Evolutionary conservation across 1,140 invertebrate species (phyloP).

Genomic region (Chironomus striatipennis): DNA sequence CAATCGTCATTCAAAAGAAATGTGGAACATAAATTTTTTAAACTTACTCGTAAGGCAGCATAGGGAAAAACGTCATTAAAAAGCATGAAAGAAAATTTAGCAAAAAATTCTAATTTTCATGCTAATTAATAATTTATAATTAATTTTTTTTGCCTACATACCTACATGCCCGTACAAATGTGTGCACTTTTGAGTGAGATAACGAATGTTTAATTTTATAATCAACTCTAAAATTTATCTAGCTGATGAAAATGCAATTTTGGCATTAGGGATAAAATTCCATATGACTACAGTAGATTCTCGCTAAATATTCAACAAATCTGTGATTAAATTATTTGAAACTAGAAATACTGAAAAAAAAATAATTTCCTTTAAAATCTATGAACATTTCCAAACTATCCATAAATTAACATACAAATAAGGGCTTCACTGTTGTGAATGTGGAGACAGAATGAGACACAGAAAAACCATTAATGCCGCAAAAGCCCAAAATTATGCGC

Average conservation of each 20-base stretch:
- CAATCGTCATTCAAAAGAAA: not conserved
- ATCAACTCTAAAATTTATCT: not conserved
- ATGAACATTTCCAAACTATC: not conserved
- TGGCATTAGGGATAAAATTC: too few relatives aligned
- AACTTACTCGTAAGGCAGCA: too few relatives aligned
- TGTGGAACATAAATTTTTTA: not conserved
- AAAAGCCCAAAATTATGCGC: constrained; percentile 12
- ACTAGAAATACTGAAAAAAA: too few relatives aligned
- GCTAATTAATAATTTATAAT: constrained; percentile 10
- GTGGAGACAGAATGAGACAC: not conserved
- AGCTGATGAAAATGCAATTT: too few relatives aligned
- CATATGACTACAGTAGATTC: too few relatives aligned
- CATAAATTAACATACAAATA: constrained; percentile 14
- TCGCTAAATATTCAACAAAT: too few relatives aligned
- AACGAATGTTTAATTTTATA: constrained; percentile 9
- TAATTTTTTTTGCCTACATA: too few relatives aligned
- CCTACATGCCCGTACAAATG: not conserved
- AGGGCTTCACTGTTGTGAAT: not conserved
- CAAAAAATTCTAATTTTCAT: not conserved
- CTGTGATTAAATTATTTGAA: too few relatives aligned
- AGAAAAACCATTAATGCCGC: constrained; percentile 3
- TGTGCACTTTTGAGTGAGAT: not conserved
- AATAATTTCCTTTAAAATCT: not conserved
- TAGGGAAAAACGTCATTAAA: too few relatives aligned
- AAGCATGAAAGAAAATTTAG: not conserved